Evolutionary conservation across 2,113 vertebrate species (phyloP).

Genomic region (Hymenochirus boettgeri): DNA sequence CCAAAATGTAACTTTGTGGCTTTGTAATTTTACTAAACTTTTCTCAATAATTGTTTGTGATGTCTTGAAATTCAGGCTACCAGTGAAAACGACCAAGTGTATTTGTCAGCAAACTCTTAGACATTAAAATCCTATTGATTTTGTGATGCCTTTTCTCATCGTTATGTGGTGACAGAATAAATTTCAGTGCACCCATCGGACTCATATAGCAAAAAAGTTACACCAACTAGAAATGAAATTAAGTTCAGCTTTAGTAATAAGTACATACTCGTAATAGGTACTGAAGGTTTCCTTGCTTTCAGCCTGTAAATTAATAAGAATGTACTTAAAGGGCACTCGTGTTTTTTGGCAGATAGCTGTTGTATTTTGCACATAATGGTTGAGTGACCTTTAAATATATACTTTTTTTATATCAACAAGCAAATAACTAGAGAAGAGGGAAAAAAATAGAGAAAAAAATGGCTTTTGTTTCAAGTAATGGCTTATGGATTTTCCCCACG

Average conservation of each 20-base stretch:
- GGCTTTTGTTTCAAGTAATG: constrained; percentile 57
- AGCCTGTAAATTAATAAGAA: constrained; percentile 56
- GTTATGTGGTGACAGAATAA: constrained; percentile 63
- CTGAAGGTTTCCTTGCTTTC: constrained; percentile 51
- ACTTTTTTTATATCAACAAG: constrained; percentile 24
- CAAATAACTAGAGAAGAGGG: constrained; percentile 15
- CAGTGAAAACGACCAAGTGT: background rate
- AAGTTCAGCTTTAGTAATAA: constrained; percentile 64
- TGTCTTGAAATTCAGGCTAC: background rate
- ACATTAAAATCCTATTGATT: constrained; percentile 61
- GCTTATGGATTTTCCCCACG: constrained; percentile 59
- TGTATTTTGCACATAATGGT: constrained; percentile 53
- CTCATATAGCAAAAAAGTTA: constrained; percentile 62
- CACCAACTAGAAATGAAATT: constrained; percentile 63
- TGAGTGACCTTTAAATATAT: constrained; percentile 65
- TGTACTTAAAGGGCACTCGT: constrained; percentile 48
- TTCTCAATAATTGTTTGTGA: background rate
- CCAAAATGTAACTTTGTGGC: no score
- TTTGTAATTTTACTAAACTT: background rate
- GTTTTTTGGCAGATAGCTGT: constrained; percentile 44
- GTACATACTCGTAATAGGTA: constrained; percentile 61
- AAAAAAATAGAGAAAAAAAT: constrained; percentile 45
- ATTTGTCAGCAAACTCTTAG: constrained; percentile 43
- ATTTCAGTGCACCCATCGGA: constrained; percentile 68
- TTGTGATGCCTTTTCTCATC: constrained; percentile 53